Conservation (phyloP, 2,113 vertebrate species). For the Mobula birostris region DNA sequence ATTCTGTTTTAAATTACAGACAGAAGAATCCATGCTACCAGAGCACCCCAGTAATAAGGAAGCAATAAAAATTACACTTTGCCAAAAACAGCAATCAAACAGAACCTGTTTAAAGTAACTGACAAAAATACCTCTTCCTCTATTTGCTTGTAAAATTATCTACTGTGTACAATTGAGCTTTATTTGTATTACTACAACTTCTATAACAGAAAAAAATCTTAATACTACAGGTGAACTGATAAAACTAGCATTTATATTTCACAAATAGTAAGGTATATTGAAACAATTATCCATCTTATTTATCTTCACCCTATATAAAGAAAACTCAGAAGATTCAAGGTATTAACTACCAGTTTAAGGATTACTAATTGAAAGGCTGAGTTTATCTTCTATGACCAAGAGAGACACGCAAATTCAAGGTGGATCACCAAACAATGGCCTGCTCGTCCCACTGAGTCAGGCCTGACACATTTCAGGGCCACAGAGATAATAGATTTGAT, state of each 20-base stretch:
- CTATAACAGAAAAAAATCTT: neutral
- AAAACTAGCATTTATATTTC: neutral
- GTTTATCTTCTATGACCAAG: neutral
- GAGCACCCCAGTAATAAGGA: neutral
- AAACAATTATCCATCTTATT: neutral
- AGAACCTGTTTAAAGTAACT: neutral
- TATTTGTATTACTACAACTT: neutral
- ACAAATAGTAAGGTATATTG: neutral
- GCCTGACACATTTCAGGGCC: neutral
- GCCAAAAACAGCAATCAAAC: neutral
- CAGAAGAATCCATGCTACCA: neutral
- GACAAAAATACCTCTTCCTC: neutral
- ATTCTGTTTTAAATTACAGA: neutral
- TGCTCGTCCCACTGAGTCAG: no score
- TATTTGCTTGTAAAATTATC: neutral
- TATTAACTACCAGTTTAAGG: no score
- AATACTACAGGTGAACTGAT: neutral
- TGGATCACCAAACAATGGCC: neutral
- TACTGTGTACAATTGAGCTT: neutral
- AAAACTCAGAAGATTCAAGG: neutral
- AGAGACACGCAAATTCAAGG: neutral
- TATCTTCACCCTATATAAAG: neutral
- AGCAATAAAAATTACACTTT: neutral
- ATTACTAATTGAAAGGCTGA: no score
- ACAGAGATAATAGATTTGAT: neutral